These are phyloP conservation scores for Sarcophaga caerulescens DNA, from an alignment of 2,888 invertebrate species.

Conservation along the genomic window DNA sequence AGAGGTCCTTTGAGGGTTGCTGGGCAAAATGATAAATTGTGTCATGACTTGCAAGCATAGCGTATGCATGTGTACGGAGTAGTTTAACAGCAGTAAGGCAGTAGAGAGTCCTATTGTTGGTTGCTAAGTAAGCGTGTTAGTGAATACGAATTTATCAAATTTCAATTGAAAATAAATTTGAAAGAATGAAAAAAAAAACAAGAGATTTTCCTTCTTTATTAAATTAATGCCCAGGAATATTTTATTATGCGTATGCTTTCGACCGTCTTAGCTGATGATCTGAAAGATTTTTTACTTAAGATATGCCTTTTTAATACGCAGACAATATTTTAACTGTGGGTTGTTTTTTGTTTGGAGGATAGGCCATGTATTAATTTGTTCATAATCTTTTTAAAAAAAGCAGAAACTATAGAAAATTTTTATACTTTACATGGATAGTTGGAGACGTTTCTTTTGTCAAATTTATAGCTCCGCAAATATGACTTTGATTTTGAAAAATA, in stretches of 20 bases:
- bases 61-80: neutral
- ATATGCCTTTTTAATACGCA: neutral
- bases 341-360: too few relatives aligned
- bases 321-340: too few relatives aligned
- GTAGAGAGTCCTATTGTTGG: slow-evolving; percentile 11
- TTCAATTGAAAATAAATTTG: slow-evolving; percentile 48
- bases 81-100: neutral
- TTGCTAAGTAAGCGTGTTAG: slow-evolving; percentile 6
- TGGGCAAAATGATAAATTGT: slow-evolving; percentile 63
- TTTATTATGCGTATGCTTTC: slow-evolving; percentile 4
- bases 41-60: slow-evolving; percentile 56
- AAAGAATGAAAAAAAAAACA: slow-evolving; percentile 18
- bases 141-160: slow-evolving; percentile 51
- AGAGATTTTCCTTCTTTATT: slow-evolving; percentile 6
- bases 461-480: too few relatives aligned
- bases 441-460: too few relatives aligned
- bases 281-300: neutral
- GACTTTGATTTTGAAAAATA: too few relatives aligned
- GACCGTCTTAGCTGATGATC: neutral
- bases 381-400: too few relatives aligned
- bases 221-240: slow-evolving; percentile 34
- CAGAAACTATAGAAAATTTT: too few relatives aligned
- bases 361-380: too few relatives aligned
- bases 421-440: too few relatives aligned
- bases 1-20: slow-evolving; percentile 63